Percentiles rank a stretch among this genome's conserved stretches.
Evolutionary conservation across 2,113 vertebrate genomes (phyloP).

Genomic region (Hystrix brachyura): DNA sequence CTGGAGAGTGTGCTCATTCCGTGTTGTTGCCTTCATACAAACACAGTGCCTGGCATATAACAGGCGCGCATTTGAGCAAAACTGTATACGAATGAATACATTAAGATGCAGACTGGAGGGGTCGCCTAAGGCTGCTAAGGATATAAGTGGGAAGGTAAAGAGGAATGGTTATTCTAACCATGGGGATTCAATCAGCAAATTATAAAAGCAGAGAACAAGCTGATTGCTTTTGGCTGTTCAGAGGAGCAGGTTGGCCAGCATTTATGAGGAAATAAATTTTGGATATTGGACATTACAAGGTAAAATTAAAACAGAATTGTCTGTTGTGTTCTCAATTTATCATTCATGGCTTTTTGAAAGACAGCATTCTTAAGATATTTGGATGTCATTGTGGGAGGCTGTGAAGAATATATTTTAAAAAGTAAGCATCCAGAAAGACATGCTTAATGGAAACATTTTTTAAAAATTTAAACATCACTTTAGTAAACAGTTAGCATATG

Average conservation of each 20-base stretch:
- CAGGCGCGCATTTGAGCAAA: not conserved
- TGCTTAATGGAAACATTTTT: constrained; percentile 45
- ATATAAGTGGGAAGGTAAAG: constrained; percentile 33
- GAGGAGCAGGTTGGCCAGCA: constrained; percentile 50
- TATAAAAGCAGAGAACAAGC: constrained; percentile 33
- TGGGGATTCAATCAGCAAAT: constrained; percentile 55
- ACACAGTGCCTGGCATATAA: not conserved
- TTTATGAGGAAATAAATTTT: constrained; percentile 37
- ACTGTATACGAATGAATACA: constrained; percentile 18
- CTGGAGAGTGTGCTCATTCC: not conserved
- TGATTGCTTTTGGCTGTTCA: constrained; percentile 43
- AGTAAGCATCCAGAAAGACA: constrained; percentile 3
- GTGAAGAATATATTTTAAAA: constrained; percentile 62
- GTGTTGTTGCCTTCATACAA: not conserved
- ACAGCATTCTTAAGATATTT: constrained; percentile 27
- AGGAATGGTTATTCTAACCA: constrained; percentile 38
- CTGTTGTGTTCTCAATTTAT: constrained; percentile 57
- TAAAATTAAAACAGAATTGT: constrained; percentile 61
- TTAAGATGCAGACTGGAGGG: not conserved
- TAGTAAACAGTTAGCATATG: not conserved
- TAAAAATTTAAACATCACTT: constrained; percentile 58
- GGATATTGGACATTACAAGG: not conserved
- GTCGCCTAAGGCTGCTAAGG: constrained; percentile 52
- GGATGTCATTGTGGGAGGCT: constrained; percentile 9
- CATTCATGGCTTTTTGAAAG: constrained; percentile 47